Evolutionary conservation across 2,113 vertebrate species (phyloP).

Genomic region (Microtus oregoni): DNA sequence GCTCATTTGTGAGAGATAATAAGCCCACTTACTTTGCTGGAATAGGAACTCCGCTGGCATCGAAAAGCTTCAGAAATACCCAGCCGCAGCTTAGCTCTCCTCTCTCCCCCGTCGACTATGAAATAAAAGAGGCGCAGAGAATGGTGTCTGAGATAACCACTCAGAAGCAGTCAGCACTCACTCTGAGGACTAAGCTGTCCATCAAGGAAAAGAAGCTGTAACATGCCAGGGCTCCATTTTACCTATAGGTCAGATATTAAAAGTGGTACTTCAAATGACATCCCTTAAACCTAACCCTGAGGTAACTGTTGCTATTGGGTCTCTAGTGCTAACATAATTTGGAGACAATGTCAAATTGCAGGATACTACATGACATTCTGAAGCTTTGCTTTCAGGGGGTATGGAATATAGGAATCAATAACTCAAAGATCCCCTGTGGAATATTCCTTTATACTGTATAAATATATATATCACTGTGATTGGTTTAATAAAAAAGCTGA

Average conservation of each 20-base stretch:
- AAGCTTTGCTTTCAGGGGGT: background rate
- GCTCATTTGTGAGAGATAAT: background rate
- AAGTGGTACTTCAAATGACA: background rate
- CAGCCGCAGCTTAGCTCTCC: slow-evolving; percentile 98
- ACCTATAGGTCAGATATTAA: background rate
- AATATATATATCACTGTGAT: too few relatives aligned
- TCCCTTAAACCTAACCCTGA: background rate
- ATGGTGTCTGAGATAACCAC: background rate
- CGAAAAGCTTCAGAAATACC: slow-evolving; percentile 94
- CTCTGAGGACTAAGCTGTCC: background rate
- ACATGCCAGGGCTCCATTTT: background rate
- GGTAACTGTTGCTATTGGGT: fast-evolving
- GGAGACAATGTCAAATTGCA: background rate
- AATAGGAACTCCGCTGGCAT: slow-evolving; percentile 89
- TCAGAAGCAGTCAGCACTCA: background rate
- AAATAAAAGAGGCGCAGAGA: slow-evolving; percentile 50
- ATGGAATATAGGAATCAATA: background rate
- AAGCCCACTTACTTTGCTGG: slow-evolving; percentile 88
- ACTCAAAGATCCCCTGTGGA: background rate
- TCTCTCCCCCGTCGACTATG: slow-evolving; percentile 93
- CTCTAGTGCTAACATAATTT: background rate
- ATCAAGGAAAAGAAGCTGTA: background rate
- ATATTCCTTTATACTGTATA: too few relatives aligned
- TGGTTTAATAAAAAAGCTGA: too few relatives aligned
- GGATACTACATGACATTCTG: background rate